Evolutionary conservation across 2,797 vertebrate genomes (phyloP).

Genomic region (Mus caroli): DNA sequence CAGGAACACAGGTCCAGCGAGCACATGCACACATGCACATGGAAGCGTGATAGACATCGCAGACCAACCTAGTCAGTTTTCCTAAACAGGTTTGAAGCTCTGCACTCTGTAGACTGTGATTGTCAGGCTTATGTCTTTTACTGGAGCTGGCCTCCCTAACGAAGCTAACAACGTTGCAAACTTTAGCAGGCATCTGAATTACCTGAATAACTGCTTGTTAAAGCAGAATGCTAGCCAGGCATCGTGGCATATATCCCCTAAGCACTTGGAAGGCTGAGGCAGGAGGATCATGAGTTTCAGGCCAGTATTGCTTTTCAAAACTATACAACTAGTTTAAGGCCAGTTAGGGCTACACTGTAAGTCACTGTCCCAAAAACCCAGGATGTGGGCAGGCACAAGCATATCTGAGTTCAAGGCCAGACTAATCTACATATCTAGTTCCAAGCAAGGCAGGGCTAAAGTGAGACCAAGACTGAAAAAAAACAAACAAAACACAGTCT

Average conservation of each 20-base stretch:
- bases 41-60: neutral
- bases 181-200: neutral
- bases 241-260: neutral
- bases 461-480: neutral
- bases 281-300: neutral
- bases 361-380: neutral
- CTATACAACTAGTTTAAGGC: neutral
- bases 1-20: neutral
- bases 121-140: neutral
- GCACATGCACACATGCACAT: neutral
- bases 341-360: neutral
- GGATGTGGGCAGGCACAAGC: no score
- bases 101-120: rapidly evolving
- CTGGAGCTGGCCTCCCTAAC: neutral
- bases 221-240: neutral
- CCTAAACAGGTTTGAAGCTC: neutral
- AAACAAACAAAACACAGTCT: neutral
- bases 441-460: neutral
- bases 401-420: neutral
- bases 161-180: neutral
- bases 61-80: neutral
- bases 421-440: neutral
- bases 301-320: neutral
- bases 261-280: neutral
- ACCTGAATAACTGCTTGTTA: neutral